Evolutionary conservation across 2,797 vertebrate species (phyloP), one percentile per base, ranked within the genome.

Genomic region (Ataeniobius toweri): DNA sequence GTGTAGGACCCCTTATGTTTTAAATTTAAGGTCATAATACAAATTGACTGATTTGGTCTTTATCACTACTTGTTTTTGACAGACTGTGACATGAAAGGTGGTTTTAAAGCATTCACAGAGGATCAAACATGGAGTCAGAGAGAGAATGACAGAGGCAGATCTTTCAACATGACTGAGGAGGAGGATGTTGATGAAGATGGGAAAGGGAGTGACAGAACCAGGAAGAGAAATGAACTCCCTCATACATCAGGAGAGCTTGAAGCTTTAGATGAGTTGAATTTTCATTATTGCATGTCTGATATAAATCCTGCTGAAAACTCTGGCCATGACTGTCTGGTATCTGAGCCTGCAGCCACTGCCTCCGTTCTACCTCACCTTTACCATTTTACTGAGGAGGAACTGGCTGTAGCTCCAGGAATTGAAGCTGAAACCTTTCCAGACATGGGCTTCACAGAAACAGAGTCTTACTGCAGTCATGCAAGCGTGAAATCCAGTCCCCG

Each of bases 351-450:
- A 26, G 51, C 31, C 61, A 68, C 44, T 7, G 58, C 70, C 7
- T 56, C 72, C 2, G 31, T 53, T 10, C 81, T 24, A n/a, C 88
- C 80, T n/a, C 77, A 87, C 56, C 73, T 83, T 13, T 86, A 67
- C 2, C 83, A 9, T 51, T 83, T 88, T 4, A 83, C 85, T 20
- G 3, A 71, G 0, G 86, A 92, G 1, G 89, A 92, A 46, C 72
- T 85, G 22, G 65, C 22, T 1, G 6, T 83, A 6, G 69, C 79
- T 28, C 59, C 74, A 0, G 55, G 83, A 65, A 89, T 89, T 0
- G 86, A 91, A 1, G 87, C 71, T 0, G 92, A 96, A 90, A 91
- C 84, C 0, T 73, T 93, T 51, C 91, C 94, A 20, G 81, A 95
- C 48, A 77, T 87, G 2, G 85, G 71, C 44, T 80, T 85, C 56